Evolutionary conservation across 2,797 vertebrate species (phyloP).

Genomic region (Falco concolor): DNA sequence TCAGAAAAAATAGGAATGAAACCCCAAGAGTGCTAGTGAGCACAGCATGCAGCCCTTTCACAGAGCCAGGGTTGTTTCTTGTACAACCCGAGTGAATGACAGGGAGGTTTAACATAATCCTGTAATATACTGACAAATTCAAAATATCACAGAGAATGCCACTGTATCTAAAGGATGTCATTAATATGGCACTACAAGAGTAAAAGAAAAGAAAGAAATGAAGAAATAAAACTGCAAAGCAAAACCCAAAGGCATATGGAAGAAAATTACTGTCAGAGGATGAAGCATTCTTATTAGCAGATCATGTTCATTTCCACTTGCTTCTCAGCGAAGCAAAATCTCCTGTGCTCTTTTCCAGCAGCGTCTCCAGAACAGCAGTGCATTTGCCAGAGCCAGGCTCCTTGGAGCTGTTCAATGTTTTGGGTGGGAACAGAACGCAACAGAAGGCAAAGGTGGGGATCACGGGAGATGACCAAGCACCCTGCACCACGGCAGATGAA

Average conservation of each 20-base stretch:
- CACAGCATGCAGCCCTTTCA: neutral
- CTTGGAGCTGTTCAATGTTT: neutral
- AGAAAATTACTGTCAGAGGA: neutral
- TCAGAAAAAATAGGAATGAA: neutral
- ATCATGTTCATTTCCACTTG: neutral
- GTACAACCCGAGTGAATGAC: neutral
- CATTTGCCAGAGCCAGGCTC: neutral
- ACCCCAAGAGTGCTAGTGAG: neutral
- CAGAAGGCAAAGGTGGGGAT: neutral
- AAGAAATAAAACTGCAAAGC: neutral
- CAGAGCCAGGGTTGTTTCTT: neutral
- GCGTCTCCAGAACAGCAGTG: neutral
- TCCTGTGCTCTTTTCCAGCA: neutral
- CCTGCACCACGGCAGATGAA: neutral
- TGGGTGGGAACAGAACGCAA: neutral
- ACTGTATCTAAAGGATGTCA: neutral
- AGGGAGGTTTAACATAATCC: neutral
- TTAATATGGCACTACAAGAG: neutral
- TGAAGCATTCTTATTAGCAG: neutral
- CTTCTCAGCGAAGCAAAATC: neutral
- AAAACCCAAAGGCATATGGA: neutral
- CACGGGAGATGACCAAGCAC: neutral
- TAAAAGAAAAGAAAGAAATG: neutral
- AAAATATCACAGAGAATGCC: neutral
- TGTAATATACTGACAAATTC: neutral